Percentiles rank a stretch among this genome's conserved stretches.
Conservation (phyloP, 2,888 invertebrate species). For the Melipona bicolor region DNA sequence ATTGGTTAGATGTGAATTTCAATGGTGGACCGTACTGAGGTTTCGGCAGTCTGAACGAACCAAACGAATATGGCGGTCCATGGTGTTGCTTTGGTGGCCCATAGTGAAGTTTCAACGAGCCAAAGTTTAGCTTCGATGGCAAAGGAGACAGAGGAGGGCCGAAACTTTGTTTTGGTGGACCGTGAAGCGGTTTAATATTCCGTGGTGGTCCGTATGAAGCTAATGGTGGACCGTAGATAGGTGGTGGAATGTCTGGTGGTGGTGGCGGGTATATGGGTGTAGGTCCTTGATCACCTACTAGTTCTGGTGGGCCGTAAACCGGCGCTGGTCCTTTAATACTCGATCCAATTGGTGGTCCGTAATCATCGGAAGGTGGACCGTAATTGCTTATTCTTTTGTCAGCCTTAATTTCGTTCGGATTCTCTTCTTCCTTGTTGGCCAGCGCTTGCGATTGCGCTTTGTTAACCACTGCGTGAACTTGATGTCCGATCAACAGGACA, state of each 20-base stretch:
- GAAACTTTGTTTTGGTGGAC: conserved; percentile 83
- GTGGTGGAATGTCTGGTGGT: conserved; percentile 84
- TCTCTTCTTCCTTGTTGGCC: conserved; percentile 68
- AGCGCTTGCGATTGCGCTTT: conserved; percentile 63
- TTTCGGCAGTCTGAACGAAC: conserved; percentile 82
- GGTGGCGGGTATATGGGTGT: conserved; percentile 85
- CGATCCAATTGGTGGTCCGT: conserved; percentile 71
- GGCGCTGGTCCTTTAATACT: conserved; percentile 80
- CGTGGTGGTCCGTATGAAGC: conserved; percentile 78
- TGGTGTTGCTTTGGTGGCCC: conserved; percentile 78
- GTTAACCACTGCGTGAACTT: conserved; percentile 78
- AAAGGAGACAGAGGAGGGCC: conserved; percentile 71
- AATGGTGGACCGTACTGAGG: conserved; percentile 77
- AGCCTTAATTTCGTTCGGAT: conserved; percentile 70
- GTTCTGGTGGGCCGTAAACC: conserved; percentile 83
- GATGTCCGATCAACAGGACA: conserved; percentile 73
- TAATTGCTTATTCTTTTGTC: conserved; percentile 81
- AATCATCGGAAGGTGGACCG: conserved; percentile 70
- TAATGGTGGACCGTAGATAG: conserved; percentile 76
- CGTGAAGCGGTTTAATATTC: conserved; percentile 82
- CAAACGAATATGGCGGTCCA: conserved; percentile 66
- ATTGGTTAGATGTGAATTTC: conserved; percentile 77
- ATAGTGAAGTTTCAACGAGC: conserved; percentile 83
- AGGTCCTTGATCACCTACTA: conserved; percentile 81
- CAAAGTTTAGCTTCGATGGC: conserved; percentile 73